These are phyloP conservation scores for Acrobasis suavella DNA, from an alignment of 2,888 invertebrate genomes.

Conservation along the genomic window DNA sequence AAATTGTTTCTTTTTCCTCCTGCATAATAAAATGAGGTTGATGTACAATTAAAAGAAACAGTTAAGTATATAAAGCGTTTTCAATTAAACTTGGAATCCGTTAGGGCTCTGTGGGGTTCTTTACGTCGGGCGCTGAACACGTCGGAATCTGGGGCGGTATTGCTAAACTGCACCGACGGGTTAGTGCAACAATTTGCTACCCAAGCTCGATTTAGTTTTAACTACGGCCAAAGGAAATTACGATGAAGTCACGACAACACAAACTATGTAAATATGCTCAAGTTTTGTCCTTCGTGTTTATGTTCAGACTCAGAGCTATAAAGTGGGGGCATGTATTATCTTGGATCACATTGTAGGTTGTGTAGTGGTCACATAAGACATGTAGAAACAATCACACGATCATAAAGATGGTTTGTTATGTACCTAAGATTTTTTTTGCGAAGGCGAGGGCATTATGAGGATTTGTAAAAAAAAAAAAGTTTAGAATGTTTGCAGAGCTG, in stretches of 20 bases:
- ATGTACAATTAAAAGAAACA: conserved; percentile 18
- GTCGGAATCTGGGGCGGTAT: conserved; percentile 59
- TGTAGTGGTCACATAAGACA: too few species aligned
- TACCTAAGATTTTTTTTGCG: too few species aligned
- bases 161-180: conserved; percentile 59
- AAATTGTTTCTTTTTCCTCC: background rate
- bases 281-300: conserved; percentile 16
- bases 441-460: too few species aligned
- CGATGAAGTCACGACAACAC: conserved; percentile 22
- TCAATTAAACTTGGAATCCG: conserved; percentile 76
- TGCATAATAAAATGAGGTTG: conserved; percentile 40
- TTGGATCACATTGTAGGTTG: conserved; percentile 1
- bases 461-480: too few species aligned
- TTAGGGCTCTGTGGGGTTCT: conserved; percentile 55
- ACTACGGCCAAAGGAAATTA: conserved; percentile 40
- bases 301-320: conserved; percentile 12
- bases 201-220: conserved; percentile 44
- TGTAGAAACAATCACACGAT: too few species aligned
- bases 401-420: too few species aligned
- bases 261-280: conserved; percentile 20
- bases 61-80: conserved; percentile 54
- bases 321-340: background rate
- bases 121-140: conserved; percentile 49
- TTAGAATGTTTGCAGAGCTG: too few species aligned
- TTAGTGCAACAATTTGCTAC: conserved; percentile 68